phyloP scores from a whole-genome alignment of 2,888 invertebrate species.

The Oconnorella tubifera region DNA sequence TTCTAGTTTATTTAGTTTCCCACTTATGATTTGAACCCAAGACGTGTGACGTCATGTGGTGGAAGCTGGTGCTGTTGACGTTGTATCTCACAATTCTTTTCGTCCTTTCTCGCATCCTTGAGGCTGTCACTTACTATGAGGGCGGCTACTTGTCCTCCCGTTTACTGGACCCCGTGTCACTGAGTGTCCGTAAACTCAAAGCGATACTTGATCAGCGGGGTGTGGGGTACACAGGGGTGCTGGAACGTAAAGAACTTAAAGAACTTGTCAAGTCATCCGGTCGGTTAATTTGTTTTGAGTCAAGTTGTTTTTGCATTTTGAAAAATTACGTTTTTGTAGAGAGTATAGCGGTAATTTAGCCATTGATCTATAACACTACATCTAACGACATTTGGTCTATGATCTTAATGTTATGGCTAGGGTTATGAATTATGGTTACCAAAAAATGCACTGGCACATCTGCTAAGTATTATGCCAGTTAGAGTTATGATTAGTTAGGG shows the following conservation, averaged over 20 bases:
- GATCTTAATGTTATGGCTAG: too few species aligned
- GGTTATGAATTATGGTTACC: too few species aligned
- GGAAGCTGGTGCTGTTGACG: constrained; percentile 51
- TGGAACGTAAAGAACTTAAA: constrained; percentile 56
- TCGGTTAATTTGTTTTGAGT: constrained; percentile 24
- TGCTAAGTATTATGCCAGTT: too few species aligned
- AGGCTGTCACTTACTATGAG: constrained; percentile 54
- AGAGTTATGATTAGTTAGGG: too few species aligned
- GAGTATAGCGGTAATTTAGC: too few species aligned
- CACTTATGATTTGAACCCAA: too few species aligned
- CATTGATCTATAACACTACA: too few species aligned
- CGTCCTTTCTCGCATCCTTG: constrained; percentile 53
- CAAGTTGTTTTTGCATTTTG: too few species aligned
- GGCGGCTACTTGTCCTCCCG: constrained; percentile 46
- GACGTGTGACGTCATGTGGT: constrained; percentile 45
- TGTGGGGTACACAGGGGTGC: constrained; percentile 53
- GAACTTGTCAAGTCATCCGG: constrained; percentile 55
- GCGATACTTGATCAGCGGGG: constrained; percentile 56
- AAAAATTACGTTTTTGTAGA: too few species aligned
- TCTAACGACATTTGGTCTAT: neutral
- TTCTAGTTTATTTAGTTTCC: too few species aligned
- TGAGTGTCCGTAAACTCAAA: constrained; percentile 56
- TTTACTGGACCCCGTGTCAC: constrained; percentile 54
- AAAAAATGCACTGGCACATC: too few species aligned
- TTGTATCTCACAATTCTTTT: constrained; percentile 53